Evolutionary conservation across 2,888 invertebrate genomes (phyloP), one percentile per base, ranked within the genome.

Genomic region (Sinohyriopsis cumingii): DNA sequence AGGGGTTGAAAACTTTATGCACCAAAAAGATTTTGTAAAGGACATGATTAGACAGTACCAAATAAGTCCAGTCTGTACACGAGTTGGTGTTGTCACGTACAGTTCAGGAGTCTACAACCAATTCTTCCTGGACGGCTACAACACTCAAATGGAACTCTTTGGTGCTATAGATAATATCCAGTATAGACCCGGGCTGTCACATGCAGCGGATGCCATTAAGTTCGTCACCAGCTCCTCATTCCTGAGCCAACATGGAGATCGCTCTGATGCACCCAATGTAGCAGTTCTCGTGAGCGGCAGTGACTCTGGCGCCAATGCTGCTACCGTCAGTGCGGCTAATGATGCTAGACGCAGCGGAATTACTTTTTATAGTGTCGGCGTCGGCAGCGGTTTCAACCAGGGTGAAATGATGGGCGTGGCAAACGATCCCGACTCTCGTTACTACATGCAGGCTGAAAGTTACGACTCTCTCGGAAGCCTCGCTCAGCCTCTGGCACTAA

Each of bases 341-440:
- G 63, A 67, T 12, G 84, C 84, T 12, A 72, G 75, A 55, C 67
- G 78, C 12, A 70, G 72, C 64, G 85, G 86, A 19, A 75, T 83
- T 22, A 78, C 65, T 28, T 45, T 86, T 67, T 85, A 82, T 67
- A 82, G 82, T 33, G 80, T 85, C 12, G 85, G 83, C 20, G 76
- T 84, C 59, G 86, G 86, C n/a, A 75, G 65, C 53, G 82, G 83
- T 6, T 66, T 79, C 59, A 72, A 55, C 20, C 77, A 76, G 19
- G 60, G 65, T 15, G 78, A 81, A 62, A 73, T 82, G 33, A 68
- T 79, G 22, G 68, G 75, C 19, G 73, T 79, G 45, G 73, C 82
- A 19, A 79, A 77, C 56, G 59, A 70, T 22, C 77, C 76, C 5
- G 72, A 74, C 61, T 75, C 78, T 55, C 68, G 76, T 59, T 83